These are phyloP conservation scores for Falcaria lacertinaria DNA, from an alignment of 2,888 invertebrate species.

Conservation along the genomic window DNA sequence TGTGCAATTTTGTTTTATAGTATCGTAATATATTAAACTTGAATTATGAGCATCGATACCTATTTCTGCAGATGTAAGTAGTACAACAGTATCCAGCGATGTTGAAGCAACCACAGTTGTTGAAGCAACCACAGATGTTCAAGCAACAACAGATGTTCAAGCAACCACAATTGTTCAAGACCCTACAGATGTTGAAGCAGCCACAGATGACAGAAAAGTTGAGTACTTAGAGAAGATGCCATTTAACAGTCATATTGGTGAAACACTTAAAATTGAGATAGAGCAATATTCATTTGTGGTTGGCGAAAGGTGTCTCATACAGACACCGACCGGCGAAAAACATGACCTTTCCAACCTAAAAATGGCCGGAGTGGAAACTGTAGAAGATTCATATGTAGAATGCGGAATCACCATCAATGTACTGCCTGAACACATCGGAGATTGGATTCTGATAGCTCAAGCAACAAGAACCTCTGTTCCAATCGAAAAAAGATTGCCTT, in stretches of 20 bases:
- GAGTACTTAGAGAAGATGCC: conserved; percentile 9
- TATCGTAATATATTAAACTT: no score
- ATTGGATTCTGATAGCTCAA: conserved; percentile 53
- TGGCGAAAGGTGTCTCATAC: conserved; percentile 44
- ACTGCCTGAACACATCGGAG: conserved; percentile 37
- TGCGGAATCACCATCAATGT: conserved; percentile 45
- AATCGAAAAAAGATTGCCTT: conserved; percentile 48
- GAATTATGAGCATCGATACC: no score
- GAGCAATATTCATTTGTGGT: conserved; percentile 7
- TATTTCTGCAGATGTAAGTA: no score
- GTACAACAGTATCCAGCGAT: no score
- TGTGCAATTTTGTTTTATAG: no score
- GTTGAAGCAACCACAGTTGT: no score
- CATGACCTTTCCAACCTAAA: conserved; percentile 34
- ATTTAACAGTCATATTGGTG: conserved; percentile 20
- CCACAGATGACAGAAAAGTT: conserved; percentile 18
- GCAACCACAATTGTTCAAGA: neutral
- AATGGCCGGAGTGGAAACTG: conserved; percentile 31
- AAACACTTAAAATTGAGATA: conserved; percentile 29
- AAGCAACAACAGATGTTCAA: no score
- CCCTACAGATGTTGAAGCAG: neutral
- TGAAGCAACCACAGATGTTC: neutral
- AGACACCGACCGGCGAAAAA: conserved; percentile 39
- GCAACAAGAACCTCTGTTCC: conserved; percentile 19
- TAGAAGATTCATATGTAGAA: conserved; percentile 23